Conservation (phyloP, 92 coral and sea anemone species). For the Hydrozoanthus gracilis region DNA sequence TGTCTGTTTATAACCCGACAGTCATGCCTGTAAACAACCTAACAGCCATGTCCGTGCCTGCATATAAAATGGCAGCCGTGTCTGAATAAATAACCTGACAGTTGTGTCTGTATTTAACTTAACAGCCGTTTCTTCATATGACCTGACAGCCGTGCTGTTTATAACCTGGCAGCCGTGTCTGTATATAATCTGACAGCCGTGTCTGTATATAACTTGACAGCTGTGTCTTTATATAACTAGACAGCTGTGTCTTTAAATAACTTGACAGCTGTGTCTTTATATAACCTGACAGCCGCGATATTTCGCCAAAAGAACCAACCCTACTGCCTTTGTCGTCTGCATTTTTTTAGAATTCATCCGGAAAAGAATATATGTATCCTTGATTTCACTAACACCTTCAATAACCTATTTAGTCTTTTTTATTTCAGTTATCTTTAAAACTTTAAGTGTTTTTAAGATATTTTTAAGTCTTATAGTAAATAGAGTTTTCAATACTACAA, state of each 20-base stretch:
- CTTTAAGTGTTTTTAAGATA: too few relatives aligned
- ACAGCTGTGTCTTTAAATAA: background rate
- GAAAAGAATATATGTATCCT: too few relatives aligned
- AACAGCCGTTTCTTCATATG: background rate
- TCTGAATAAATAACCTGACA: background rate
- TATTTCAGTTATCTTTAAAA: too few relatives aligned
- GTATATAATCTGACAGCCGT: too few relatives aligned
- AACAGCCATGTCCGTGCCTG: background rate
- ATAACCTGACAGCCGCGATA: background rate
- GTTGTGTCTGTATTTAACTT: background rate
- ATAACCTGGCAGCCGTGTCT: too few relatives aligned
- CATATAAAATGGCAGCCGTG: too few relatives aligned
- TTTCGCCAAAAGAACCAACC: too few relatives aligned
- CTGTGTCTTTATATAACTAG: background rate
- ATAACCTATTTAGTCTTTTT: too few relatives aligned
- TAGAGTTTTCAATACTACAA: background rate
- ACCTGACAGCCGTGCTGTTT: background rate
- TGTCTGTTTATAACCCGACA: background rate
- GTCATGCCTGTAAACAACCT: background rate
- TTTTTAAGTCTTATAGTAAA: too few relatives aligned
- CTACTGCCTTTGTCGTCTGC: too few relatives aligned
- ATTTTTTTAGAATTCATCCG: too few relatives aligned
- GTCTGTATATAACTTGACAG: background rate
- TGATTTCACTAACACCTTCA: too few relatives aligned
- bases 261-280: background rate